Percentiles rank a stretch among this genome's conserved stretches.
These are phyloP conservation scores for Silurus meridionalis DNA, from an alignment of 2,113 vertebrate genomes.

Conservation along the genomic window DNA sequence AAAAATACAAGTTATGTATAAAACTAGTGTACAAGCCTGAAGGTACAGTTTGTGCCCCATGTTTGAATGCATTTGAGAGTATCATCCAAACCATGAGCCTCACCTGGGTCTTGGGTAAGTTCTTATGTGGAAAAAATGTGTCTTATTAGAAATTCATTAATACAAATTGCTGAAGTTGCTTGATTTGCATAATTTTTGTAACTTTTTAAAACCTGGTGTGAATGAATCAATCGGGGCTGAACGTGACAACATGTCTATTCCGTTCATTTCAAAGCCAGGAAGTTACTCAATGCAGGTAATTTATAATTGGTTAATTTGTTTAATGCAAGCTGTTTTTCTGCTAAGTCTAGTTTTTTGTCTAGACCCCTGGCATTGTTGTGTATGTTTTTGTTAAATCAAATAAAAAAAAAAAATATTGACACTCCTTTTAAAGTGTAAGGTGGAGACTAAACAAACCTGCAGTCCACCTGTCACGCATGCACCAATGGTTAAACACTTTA, in stretches of 20 bases:
- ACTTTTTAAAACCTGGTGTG: background rate
- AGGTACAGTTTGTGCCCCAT: background rate
- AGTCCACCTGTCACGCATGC: too few relatives aligned
- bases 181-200: background rate
- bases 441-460: too few relatives aligned
- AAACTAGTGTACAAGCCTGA: background rate
- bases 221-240: too few relatives aligned
- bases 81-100: background rate
- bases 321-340: background rate
- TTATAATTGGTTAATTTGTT: background rate
- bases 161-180: background rate
- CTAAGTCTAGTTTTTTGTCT: background rate
- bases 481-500: too few relatives aligned
- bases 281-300: background rate
- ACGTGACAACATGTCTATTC: background rate
- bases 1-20: background rate
- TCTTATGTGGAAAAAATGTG: background rate
- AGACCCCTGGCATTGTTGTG: too few relatives aligned
- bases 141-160: background rate
- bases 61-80: background rate
- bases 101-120: too few relatives aligned
- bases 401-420: too few relatives aligned
- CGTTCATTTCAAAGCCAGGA: background rate
- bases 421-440: too few relatives aligned
- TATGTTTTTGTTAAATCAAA: too few relatives aligned